These are phyloP conservation scores for Kryphioiulus occultus DNA, from an alignment of 2,888 invertebrate genomes.

Conservation along the genomic window DNA sequence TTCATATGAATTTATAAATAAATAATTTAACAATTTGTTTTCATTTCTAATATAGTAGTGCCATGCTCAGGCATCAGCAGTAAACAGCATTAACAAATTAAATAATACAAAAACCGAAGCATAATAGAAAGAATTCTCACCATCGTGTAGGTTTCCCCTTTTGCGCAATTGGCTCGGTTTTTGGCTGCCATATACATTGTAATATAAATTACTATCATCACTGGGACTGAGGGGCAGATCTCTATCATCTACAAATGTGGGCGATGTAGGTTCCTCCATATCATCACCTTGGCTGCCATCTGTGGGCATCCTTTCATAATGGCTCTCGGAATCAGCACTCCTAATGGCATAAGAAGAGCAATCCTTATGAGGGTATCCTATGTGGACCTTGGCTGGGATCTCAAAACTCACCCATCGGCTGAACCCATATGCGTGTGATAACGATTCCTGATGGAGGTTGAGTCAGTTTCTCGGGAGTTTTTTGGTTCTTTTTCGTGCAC, in stretches of 20 bases:
- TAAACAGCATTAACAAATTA: neutral
- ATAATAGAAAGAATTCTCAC: constrained; percentile 60
- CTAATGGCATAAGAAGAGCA: constrained; percentile 45
- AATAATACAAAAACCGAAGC: neutral
- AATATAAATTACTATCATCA: constrained; percentile 68
- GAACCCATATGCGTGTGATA: constrained; percentile 57
- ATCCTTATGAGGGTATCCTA: neutral
- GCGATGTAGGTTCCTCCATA: constrained; percentile 62
- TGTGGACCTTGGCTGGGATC: no score
- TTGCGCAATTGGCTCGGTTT: constrained; percentile 65
- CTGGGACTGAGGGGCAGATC: constrained; percentile 69
- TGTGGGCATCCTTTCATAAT: constrained; percentile 72
- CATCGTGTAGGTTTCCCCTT: constrained; percentile 66
- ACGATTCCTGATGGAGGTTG: constrained; percentile 57
- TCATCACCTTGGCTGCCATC: constrained; percentile 63
- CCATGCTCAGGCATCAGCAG: neutral
- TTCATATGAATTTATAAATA: no score
- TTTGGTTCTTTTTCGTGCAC: no score
- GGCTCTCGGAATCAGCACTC: constrained; percentile 59
- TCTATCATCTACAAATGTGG: constrained; percentile 67
- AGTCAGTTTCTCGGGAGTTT: constrained; percentile 41
- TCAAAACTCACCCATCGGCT: constrained; percentile 52
- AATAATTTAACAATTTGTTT: no score
- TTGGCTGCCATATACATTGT: constrained; percentile 66
- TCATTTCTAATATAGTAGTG: no score